Percentiles rank a stretch among this genome's conserved stretches.
Conservation (phyloP, 92 coral and sea anemone species). For the Pocillopora meandrina region DNA sequence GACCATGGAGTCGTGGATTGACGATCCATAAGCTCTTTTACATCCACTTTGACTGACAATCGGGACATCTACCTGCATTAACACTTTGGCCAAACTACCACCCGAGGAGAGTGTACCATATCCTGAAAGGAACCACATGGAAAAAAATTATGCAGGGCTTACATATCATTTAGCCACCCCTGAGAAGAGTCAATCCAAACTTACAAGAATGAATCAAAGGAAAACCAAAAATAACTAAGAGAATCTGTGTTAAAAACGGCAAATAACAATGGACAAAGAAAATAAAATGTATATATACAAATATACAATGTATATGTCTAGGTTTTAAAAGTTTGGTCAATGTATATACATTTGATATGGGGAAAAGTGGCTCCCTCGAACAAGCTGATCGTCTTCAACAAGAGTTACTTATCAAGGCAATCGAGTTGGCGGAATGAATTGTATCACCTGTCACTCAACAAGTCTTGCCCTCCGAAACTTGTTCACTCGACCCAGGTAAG, state of each 20-base stretch:
- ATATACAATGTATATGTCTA: too few species aligned
- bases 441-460: constrained; percentile 49
- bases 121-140: constrained; percentile 31
- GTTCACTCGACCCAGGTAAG: constrained; percentile 16
- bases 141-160: neutral
- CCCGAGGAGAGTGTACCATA: constrained; percentile 63
- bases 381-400: neutral
- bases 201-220: neutral
- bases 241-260: too few species aligned
- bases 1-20: constrained; percentile 70
- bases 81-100: constrained; percentile 41
- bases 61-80: constrained; percentile 72
- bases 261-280: too few species aligned
- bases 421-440: neutral
- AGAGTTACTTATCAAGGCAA: too few species aligned
- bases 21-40: constrained; percentile 35
- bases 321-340: too few species aligned
- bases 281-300: too few species aligned
- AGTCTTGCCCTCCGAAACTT: constrained; percentile 21
- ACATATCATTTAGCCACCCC: neutral
- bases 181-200: neutral
- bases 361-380: neutral
- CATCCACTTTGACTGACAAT: constrained; percentile 49
- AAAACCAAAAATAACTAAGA: neutral
- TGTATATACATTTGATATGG: too few species aligned